phyloP scores from a whole-genome alignment of 2,888 invertebrate species.

The Osmoderma eremita region DNA sequence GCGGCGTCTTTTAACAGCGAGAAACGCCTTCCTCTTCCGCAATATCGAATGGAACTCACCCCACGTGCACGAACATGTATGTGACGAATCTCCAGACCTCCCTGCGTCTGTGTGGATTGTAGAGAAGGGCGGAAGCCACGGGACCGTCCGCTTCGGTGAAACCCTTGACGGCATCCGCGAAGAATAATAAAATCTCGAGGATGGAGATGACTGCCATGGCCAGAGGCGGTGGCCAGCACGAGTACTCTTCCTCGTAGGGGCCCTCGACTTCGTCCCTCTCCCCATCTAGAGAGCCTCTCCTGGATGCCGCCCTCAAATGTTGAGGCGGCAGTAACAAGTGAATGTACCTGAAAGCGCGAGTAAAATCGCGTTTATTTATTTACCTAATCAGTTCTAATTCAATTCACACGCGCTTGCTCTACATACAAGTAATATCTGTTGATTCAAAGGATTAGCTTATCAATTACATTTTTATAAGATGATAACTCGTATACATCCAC shows the following conservation, averaged over 20 bases:
- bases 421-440: too few relatives aligned
- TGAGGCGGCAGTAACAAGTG: slow-evolving; percentile 37
- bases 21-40: too few relatives aligned
- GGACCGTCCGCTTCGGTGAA: slow-evolving; percentile 70
- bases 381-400: too few relatives aligned
- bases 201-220: slow-evolving; percentile 92
- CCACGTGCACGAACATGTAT: slow-evolving; percentile 97
- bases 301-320: background rate
- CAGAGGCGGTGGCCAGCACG: slow-evolving; percentile 90
- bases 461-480: too few relatives aligned
- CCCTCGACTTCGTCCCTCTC: slow-evolving; percentile 36
- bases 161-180: slow-evolving; percentile 54
- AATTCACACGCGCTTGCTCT: too few relatives aligned
- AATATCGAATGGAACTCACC: too few relatives aligned
- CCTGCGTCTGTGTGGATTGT: slow-evolving; percentile 84
- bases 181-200: slow-evolving; percentile 83
- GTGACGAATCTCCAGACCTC: slow-evolving; percentile 94
- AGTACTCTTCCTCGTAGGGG: slow-evolving; percentile 67
- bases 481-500: too few relatives aligned
- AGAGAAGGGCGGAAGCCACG: slow-evolving; percentile 83
- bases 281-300: background rate
- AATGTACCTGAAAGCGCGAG: slow-evolving; percentile 31
- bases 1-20: background rate
- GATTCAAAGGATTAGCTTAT: too few relatives aligned
- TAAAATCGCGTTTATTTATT: too few relatives aligned